Conservation (phyloP, 2,113 vertebrate genomes). For the Eidolon helvum region DNA sequence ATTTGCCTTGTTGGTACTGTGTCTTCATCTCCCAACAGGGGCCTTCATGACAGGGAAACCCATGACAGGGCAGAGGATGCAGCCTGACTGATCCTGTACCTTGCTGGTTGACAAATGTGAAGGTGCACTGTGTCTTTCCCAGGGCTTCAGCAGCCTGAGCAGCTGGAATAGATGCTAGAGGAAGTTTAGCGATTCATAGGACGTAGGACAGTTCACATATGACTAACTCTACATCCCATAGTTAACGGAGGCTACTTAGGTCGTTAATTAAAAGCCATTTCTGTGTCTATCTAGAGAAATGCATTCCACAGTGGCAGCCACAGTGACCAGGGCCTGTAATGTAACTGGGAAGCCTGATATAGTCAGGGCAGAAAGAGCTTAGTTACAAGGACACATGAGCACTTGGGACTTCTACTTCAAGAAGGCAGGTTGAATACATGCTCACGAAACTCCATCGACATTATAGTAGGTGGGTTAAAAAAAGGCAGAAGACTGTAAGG, state of each 20-base stretch:
- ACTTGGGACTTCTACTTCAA: background rate
- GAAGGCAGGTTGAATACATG: background rate
- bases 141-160: background rate
- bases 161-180: background rate
- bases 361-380: background rate
- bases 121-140: background rate
- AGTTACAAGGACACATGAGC: background rate
- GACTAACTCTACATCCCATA: background rate
- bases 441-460: background rate
- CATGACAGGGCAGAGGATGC: accelerated
- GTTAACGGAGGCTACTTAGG: background rate
- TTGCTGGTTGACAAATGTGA: background rate
- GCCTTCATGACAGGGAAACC: background rate
- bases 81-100: background rate
- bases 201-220: too few relatives aligned
- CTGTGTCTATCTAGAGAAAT: background rate
- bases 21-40: background rate
- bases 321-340: background rate
- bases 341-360: background rate
- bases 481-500: background rate
- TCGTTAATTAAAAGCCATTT: background rate
- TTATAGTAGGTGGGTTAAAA: background rate
- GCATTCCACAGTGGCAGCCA: background rate
- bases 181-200: background rate
- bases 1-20: background rate